A percentile compares a stretch with the other conserved stretches of the same genome.
These are phyloP conservation scores for Tipula helvola DNA, from an alignment of 2,888 invertebrate genomes.

Conservation along the genomic window DNA sequence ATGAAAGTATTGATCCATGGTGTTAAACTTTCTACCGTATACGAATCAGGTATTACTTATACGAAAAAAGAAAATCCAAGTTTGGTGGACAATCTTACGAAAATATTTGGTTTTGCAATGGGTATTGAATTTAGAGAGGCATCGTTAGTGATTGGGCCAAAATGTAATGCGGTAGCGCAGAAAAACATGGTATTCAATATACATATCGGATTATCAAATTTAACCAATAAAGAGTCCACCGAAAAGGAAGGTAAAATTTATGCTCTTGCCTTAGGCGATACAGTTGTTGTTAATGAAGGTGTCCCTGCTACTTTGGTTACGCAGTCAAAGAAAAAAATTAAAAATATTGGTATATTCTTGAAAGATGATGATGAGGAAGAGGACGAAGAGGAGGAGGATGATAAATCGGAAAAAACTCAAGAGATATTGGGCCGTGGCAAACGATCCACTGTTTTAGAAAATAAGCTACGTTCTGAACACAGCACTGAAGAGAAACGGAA, in stretches of 20 bases:
- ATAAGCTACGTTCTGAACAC: conserved; percentile 84
- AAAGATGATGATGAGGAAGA: conserved; percentile 82
- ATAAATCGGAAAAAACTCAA: conserved; percentile 45
- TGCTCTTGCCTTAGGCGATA: conserved; percentile 93
- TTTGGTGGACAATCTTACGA: conserved; percentile 80
- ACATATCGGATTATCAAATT: conserved; percentile 79
- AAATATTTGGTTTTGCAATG: conserved; percentile 94
- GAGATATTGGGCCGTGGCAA: conserved; percentile 50
- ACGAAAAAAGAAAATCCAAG: conserved; percentile 79
- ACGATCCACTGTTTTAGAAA: conserved; percentile 84
- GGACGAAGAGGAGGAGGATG: conserved; percentile 64
- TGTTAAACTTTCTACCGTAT: conserved; percentile 72
- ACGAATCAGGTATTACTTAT: conserved; percentile 65
- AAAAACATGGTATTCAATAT: conserved; percentile 97
- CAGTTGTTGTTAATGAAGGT: conserved; percentile 87
- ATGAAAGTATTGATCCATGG: conserved; percentile 73
- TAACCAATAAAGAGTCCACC: conserved; percentile 67
- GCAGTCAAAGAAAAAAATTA: conserved; percentile 86
- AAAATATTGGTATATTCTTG: conserved; percentile 89
- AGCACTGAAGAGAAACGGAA: conserved; percentile 96
- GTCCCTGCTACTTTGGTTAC: conserved; percentile 78
- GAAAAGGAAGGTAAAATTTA: conserved; percentile 83
- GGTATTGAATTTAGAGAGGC: conserved; percentile 98
- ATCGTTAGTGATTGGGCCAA: conserved; percentile 81
- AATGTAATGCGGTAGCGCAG: conserved; percentile 62